Evolutionary conservation across 1,140 invertebrate species (phyloP).

Genomic region (Frieseomelitta varia): DNA sequence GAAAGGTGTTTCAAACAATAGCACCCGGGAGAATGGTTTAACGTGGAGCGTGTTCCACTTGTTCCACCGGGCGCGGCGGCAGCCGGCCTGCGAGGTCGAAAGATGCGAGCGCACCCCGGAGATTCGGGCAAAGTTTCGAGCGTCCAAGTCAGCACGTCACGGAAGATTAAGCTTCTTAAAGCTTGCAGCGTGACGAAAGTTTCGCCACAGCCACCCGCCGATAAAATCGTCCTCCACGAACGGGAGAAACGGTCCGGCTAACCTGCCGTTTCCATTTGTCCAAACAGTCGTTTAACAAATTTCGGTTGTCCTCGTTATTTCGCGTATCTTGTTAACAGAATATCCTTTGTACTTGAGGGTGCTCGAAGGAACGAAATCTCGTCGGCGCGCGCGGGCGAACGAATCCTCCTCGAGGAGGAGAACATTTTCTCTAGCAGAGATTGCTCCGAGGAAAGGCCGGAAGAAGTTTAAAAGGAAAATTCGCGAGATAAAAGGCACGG

Average conservation of each 20-base stretch:
- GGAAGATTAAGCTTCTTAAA: conserved; percentile 64
- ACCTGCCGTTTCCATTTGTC: neutral
- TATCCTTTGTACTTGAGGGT: no score
- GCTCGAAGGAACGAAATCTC: neutral
- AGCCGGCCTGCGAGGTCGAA: conserved; percentile 24
- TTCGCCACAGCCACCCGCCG: neutral
- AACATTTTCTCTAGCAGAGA: neutral
- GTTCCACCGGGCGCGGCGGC: conserved; percentile 30
- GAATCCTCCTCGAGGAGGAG: neutral
- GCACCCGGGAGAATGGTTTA: conserved; percentile 55
- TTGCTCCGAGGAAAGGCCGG: neutral
- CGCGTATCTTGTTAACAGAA: no score
- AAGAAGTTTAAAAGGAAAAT: conserved; percentile 28
- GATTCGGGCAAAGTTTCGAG: conserved; percentile 54
- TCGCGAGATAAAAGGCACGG: conserved; percentile 1
- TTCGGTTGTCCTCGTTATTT: no score
- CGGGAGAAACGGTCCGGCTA: neutral
- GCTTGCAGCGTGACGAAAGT: conserved; percentile 30
- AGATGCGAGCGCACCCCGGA: conserved; percentile 61
- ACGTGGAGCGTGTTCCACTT: conserved; percentile 34
- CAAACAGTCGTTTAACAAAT: neutral
- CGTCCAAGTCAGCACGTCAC: conserved; percentile 63
- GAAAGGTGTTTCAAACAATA: conserved; percentile 53
- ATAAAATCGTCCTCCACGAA: neutral
- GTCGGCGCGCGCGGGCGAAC: neutral